Evolutionary conservation across 2,888 invertebrate genomes (phyloP).

Genomic region (Melanostoma scalare): DNA sequence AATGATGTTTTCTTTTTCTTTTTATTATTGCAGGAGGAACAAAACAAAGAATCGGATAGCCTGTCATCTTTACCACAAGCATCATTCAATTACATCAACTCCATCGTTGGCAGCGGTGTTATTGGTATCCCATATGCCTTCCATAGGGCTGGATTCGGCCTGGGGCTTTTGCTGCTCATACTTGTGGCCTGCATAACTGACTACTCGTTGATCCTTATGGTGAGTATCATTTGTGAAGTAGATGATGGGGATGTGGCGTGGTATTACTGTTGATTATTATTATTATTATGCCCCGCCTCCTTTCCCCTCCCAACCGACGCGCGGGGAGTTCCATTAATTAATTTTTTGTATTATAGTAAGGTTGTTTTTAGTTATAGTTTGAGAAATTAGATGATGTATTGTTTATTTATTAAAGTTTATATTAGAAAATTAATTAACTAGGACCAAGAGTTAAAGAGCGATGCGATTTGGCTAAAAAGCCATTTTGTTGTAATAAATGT

Average conservation of each 20-base stretch:
- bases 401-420: too few relatives aligned
- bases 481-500: too few relatives aligned
- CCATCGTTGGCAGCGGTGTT: conserved; percentile 93
- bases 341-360: too few relatives aligned
- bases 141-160: conserved; percentile 90
- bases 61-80: conserved; percentile 88
- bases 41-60: conserved; percentile 81
- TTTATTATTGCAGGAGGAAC: conserved; percentile 57
- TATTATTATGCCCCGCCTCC: too few relatives aligned
- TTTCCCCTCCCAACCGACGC: too few relatives aligned
- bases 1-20: conserved; percentile 8
- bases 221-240: conserved; percentile 81
- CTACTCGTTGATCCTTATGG: conserved; percentile 91
- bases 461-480: too few relatives aligned
- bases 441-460: too few relatives aligned
- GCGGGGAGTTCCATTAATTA: too few relatives aligned
- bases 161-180: conserved; percentile 87
- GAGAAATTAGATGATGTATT: too few relatives aligned
- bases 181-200: conserved; percentile 90
- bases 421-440: too few relatives aligned
- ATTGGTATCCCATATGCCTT: conserved; percentile 93
- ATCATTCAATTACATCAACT: conserved; percentile 94
- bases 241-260: conserved; percentile 5
- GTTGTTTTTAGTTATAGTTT: too few relatives aligned
- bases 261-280: background rate